Conservation (phyloP, 2,888 invertebrate species). For the Neuroscelio doddi region DNA sequence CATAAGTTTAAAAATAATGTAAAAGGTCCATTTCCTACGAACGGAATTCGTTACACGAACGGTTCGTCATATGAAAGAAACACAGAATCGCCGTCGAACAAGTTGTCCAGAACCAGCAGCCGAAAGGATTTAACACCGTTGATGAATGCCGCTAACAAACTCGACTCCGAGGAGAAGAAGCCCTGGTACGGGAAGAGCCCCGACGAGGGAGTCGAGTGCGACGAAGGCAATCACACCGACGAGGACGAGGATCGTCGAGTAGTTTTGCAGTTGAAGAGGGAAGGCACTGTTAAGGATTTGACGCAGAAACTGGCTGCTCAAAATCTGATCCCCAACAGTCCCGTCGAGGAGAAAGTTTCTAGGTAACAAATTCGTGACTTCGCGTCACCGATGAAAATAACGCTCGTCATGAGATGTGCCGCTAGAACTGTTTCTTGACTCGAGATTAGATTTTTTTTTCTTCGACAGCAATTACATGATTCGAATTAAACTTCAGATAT, state of each 20-base stretch:
- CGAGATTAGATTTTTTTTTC: constrained; percentile 17
- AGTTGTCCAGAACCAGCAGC: constrained; percentile 67
- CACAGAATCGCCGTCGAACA: constrained; percentile 66
- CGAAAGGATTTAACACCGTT: constrained; percentile 75
- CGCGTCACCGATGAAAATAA: constrained; percentile 25
- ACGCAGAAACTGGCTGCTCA: constrained; percentile 88
- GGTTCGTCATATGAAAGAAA: constrained; percentile 64
- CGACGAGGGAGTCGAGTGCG: constrained; percentile 76
- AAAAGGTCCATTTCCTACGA: constrained; percentile 59
- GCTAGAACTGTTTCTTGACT: constrained; percentile 22
- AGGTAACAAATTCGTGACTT: constrained; percentile 57
- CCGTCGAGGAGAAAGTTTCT: constrained; percentile 71
- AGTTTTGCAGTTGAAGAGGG: constrained; percentile 82
- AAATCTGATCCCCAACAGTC: constrained; percentile 75
- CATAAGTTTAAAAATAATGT: not conserved
- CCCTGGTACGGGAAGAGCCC: constrained; percentile 74
- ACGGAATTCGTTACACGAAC: constrained; percentile 65
- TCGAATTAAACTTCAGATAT: too few species aligned
- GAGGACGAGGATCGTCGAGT: constrained; percentile 77
- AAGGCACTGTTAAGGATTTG: constrained; percentile 90
- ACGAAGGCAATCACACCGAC: constrained; percentile 73
- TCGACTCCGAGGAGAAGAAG: constrained; percentile 74
- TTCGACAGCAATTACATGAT: constrained; percentile 4
- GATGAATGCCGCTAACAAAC: constrained; percentile 75
- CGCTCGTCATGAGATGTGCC: constrained; percentile 21